Percentiles rank a stretch among this genome's conserved stretches.
phyloP scores from a whole-genome alignment of 2,888 invertebrate genomes.

The Nemapogon koenigi region DNA sequence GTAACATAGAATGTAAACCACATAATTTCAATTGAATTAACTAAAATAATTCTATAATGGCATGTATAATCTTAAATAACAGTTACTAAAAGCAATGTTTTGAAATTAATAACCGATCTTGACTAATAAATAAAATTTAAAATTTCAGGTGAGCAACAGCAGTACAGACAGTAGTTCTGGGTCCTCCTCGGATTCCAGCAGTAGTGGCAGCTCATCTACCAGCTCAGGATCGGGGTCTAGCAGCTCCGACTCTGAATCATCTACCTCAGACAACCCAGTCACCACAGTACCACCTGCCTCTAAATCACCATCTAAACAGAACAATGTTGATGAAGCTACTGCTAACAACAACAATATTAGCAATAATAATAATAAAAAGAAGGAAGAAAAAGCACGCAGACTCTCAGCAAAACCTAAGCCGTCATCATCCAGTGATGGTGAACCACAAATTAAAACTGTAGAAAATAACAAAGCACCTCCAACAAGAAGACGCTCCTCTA shows the following conservation, averaged over 20 bases:
- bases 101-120: too few relatives aligned
- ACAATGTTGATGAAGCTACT: constrained; percentile 35
- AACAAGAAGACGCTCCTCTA: constrained; percentile 55
- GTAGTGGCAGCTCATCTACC: constrained; percentile 72
- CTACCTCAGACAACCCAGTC: constrained; percentile 51
- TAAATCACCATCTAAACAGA: constrained; percentile 41
- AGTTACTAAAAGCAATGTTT: too few relatives aligned
- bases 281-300: constrained; percentile 21
- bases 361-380: constrained; percentile 31
- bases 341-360: too few relatives aligned
- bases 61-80: too few relatives aligned
- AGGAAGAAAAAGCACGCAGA: constrained; percentile 38
- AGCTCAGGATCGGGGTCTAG: constrained; percentile 74
- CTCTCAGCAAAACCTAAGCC: constrained; percentile 43
- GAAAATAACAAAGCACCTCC: constrained; percentile 36
- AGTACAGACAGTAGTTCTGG: constrained; percentile 71
- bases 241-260: constrained; percentile 75
- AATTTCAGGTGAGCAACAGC: constrained; percentile 52
- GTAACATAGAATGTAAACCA: too few relatives aligned
- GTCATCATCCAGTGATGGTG: constrained; percentile 69
- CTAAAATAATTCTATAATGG: too few relatives aligned
- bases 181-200: constrained; percentile 72
- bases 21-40: too few relatives aligned
- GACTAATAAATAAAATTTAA: constrained; percentile 2
- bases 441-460: constrained; percentile 44